Evolutionary conservation across 2,797 vertebrate genomes (phyloP).

Genomic region (Urocyon cinereoargenteus): DNA sequence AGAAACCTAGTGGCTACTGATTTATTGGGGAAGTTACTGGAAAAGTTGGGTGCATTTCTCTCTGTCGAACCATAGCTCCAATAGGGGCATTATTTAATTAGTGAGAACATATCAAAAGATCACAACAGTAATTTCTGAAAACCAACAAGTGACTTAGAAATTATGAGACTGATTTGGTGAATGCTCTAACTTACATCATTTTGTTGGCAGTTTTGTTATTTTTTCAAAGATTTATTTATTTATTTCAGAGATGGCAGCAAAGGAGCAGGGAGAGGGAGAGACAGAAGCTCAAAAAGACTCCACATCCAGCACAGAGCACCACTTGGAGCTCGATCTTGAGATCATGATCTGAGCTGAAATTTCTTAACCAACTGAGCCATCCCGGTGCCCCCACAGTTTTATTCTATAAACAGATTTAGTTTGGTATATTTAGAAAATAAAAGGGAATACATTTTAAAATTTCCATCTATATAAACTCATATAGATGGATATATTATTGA

Average conservation of each 20-base stretch:
- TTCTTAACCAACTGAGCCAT: not conserved
- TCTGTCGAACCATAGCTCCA: not conserved
- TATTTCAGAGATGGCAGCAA: not conserved
- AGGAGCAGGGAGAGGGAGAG: not conserved
- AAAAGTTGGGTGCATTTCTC: not conserved
- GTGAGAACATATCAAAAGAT: not conserved
- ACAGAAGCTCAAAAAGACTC: not conserved
- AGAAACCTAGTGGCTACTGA: not conserved
- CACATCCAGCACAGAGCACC: not conserved
- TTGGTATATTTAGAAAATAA: slow-evolving; percentile 23
- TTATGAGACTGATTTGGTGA: not conserved
- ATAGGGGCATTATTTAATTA: not conserved
- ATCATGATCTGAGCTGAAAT: not conserved
- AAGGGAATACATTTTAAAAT: not conserved
- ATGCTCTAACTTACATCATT: not conserved
- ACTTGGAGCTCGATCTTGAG: not conserved
- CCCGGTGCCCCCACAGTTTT: not conserved
- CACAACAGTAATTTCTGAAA: not conserved
- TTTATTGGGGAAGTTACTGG: not conserved
- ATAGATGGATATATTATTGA: not conserved
- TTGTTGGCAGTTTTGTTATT: not conserved
- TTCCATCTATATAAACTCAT: not conserved
- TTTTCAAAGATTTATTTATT: not conserved
- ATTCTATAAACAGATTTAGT: not conserved
- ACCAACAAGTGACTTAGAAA: not conserved